These are phyloP conservation scores for Hypolimnas misippus DNA, from an alignment of 2,888 invertebrate species.

Conservation along the genomic window DNA sequence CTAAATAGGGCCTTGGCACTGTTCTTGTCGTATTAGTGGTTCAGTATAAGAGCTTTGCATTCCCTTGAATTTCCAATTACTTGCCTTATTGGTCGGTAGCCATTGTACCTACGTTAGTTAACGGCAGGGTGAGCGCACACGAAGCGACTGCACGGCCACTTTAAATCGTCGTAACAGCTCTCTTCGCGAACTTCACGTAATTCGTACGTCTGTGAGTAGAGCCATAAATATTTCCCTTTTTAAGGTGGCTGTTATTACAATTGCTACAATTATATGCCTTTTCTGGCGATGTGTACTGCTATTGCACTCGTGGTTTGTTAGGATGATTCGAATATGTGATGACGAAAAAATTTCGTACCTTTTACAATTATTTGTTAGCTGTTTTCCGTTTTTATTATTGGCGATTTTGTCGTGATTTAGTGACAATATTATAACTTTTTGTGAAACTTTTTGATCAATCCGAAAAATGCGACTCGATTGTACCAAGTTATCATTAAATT, in stretches of 20 bases:
- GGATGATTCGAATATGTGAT: constrained; percentile 1
- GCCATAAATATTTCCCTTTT: constrained; percentile 9
- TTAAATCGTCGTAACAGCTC: constrained; percentile 3
- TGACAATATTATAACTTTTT: no score
- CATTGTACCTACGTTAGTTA: constrained; percentile 56
- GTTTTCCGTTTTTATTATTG: not conserved
- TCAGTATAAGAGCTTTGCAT: constrained; percentile 48
- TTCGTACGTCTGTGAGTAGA: not conserved
- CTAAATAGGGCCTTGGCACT: constrained; percentile 39
- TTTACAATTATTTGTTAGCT: not conserved
- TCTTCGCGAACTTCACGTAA: not conserved
- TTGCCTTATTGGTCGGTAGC: constrained; percentile 64
- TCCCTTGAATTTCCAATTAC: constrained; percentile 72
- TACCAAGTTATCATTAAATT: no score
- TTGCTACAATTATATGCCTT: constrained; percentile 12
- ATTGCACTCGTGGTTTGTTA: not conserved
- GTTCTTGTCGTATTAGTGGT: constrained; percentile 58
- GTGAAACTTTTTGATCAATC: no score
- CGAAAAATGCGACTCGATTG: no score
- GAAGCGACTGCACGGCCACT: not conserved
- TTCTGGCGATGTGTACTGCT: not conserved
- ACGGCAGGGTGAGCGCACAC: constrained; percentile 22
- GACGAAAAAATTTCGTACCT: not conserved
- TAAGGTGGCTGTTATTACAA: constrained; percentile 13
- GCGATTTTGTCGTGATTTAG: no score